Conservation (phyloP, 1,140 invertebrate species). For the Acromyrmex heyeri region DNA sequence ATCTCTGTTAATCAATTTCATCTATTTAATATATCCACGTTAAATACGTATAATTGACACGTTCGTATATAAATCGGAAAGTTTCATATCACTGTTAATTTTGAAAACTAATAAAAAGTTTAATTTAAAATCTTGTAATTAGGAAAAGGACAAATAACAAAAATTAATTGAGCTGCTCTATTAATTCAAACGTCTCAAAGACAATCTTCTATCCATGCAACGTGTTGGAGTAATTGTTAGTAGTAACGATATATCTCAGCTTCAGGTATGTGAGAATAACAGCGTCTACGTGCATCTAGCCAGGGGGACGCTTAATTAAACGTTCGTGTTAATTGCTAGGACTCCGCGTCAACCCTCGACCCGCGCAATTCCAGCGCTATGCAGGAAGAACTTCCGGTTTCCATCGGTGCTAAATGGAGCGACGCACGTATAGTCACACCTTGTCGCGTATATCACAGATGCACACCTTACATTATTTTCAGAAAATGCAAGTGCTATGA, state of each 20-base stretch:
- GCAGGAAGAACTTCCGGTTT: slow-evolving; percentile 74
- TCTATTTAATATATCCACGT: neutral
- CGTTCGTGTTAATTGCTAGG: slow-evolving; percentile 83
- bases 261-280: slow-evolving; percentile 83
- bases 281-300: slow-evolving; percentile 77
- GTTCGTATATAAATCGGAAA: neutral
- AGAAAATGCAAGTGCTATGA: slow-evolving; percentile 28
- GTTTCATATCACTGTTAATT: slow-evolving; percentile 56
- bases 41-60: neutral
- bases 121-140: slow-evolving; percentile 41
- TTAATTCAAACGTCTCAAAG: slow-evolving; percentile 77
- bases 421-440: slow-evolving; percentile 59
- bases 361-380: slow-evolving; percentile 66
- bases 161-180: slow-evolving; percentile 59
- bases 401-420: slow-evolving; percentile 71
- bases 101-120: slow-evolving; percentile 22
- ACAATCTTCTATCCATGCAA: slow-evolving; percentile 73
- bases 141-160: slow-evolving; percentile 22
- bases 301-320: slow-evolving; percentile 83
- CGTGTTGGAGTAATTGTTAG: slow-evolving; percentile 81
- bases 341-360: slow-evolving; percentile 80
- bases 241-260: slow-evolving; percentile 82
- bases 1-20: neutral
- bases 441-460: slow-evolving; percentile 37
- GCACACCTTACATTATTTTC: slow-evolving; percentile 34